Evolutionary conservation across 2,888 invertebrate species (phyloP), one percentile per base, ranked within the genome.

Genomic region (Andrena hattorfiana): DNA sequence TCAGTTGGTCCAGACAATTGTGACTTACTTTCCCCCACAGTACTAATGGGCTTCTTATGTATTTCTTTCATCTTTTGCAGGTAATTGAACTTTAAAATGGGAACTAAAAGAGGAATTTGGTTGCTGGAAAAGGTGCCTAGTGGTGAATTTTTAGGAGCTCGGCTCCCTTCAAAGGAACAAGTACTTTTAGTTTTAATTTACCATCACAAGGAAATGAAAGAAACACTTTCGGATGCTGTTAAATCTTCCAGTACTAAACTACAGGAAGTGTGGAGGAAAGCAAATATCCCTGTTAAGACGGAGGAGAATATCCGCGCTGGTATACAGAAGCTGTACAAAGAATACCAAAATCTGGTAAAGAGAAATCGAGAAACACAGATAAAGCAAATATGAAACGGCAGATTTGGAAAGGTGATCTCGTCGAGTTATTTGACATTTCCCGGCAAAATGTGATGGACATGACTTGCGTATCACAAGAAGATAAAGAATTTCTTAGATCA

Each of bases 31-130:
- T 32, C 32, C 8, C 32, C 32, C 32, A 32, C 32, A 32, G 49
- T 49, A 49, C 49, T 49, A 49, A 49, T 49, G 49, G n/a, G 49
- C 49, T 49, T 49, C 49, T 49, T n/a, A 49, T 49, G 49, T 49
- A 49, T 49, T 49, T 49, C 49, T 49, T 49, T 49, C 49, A 49
- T 49, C 49, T 49, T 49, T 49, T 49, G 49, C 49, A 49, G 49
- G 49, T 49, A 49, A 49, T n/a, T 49, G 49, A 49, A 49, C 49
- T 49, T 49, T 49, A 49, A 49, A 49, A 49, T 49, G 49, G 49
- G n/a, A 49, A 49, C 49, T 49, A 49, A 49, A 49, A 49, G n/a
- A 49, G 49, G 49, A 49, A 49, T 49, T 49, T 49, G 49, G 49
- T 49, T n/a, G 49, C 49, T 49, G n/a, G 49, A 49, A 49, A 49